Evolutionary conservation across 92 coral and sea anemone genomes (phyloP), one percentile per base, ranked within the genome.

Genomic region (Epizoanthus fatuus): DNA sequence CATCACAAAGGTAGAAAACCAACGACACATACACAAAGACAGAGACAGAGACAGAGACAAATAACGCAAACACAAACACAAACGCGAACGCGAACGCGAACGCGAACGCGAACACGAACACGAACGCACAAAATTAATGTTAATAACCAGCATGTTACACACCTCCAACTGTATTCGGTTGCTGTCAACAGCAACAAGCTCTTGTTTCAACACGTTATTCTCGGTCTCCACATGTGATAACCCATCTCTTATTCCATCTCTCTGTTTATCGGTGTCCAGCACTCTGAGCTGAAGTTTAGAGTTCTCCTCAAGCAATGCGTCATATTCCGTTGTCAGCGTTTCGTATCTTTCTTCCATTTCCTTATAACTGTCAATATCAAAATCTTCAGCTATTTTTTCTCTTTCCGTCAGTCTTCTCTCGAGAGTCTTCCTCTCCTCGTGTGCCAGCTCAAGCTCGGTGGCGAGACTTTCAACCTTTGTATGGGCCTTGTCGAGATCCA

Each of bases 401-500:
- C 17, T 81, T 29, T 38, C 74, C 15, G 15, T 16, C 12, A 66
- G 62, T 66, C 85, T 25, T 70, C 29, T 63, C 65, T 81, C 85
- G 14, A 66, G 74, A 29, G 66, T 69, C 49, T 81, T 69, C 12
- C 75, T 66, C 65, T 81, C 74, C 38, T 44, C 55, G 40, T 81
- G 85, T 20, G 75, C 74, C 35, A 81, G 39, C 45, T 81, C 75
- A 66, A 66, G 74, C 37, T 69, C 75, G 19, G 66, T 66, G 14
- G 29, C 47, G n/a, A 90, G 93, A 44, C 80, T 76, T 57, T 75
- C 89, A 16, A 86, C 86, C 80, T 90, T 90, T 4, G 85, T 35
- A 75, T 80, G 78, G 12, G 95, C 95, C 65, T 91, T 90, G 71
- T 94, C 95, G 67, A 94, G 80, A 75, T 94, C 95, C 35, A 81